Percentiles rank a stretch among this genome's conserved stretches.
phyloP scores from a whole-genome alignment of 2,113 vertebrate species.

The Micronycteris hirsuta region DNA sequence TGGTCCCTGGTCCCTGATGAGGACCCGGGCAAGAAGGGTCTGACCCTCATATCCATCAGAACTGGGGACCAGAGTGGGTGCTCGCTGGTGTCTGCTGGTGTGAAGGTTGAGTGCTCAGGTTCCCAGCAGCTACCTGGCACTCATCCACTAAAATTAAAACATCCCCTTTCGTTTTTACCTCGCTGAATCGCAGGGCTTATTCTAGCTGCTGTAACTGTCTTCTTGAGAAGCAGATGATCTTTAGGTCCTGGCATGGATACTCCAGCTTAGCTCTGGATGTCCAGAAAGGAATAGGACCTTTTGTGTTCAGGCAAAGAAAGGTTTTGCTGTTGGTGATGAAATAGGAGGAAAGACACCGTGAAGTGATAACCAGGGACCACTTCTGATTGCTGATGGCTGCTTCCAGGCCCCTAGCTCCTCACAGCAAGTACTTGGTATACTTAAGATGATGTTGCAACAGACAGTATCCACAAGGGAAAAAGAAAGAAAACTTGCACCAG shows the following conservation, averaged over 20 bases:
- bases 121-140: background rate
- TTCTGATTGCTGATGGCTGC: background rate
- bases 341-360: background rate
- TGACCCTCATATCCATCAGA: accelerated
- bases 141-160: background rate
- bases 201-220: constrained; percentile 66
- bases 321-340: background rate
- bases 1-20: background rate
- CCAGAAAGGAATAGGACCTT: background rate
- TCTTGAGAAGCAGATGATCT: constrained; percentile 7
- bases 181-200: constrained; percentile 70
- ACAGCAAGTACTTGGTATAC: background rate
- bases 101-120: background rate
- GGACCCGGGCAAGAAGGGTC: background rate
- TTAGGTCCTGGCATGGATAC: background rate
- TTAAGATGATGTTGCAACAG: background rate
- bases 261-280: background rate
- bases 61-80: background rate
- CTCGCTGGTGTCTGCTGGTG: background rate
- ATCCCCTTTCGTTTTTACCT: background rate
- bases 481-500: background rate
- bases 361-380: background rate
- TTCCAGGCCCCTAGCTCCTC: background rate
- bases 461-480: background rate
- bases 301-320: background rate